phyloP scores from a whole-genome alignment of 2,888 invertebrate genomes.

The Thelaira solivaga region DNA sequence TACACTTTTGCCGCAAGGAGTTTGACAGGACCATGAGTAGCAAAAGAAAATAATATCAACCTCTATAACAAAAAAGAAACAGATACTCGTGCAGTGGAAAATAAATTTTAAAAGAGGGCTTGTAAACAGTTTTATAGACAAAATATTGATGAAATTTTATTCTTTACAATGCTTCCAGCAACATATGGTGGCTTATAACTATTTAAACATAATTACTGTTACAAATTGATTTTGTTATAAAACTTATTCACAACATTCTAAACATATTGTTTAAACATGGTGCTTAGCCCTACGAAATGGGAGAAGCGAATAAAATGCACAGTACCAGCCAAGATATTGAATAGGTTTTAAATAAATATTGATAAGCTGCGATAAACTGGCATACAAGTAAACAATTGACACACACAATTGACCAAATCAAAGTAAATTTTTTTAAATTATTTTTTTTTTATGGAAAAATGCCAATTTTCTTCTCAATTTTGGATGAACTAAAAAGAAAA shows the following conservation, averaged over 20 bases:
- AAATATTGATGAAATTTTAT: constrained; percentile 31
- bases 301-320: background rate
- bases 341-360: background rate
- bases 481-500: no score
- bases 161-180: constrained; percentile 50
- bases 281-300: background rate
- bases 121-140: constrained; percentile 1
- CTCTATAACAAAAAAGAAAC: background rate
- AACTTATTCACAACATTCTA: constrained; percentile 10
- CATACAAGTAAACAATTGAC: no score
- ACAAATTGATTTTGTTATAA: constrained; percentile 58
- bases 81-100: background rate
- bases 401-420: no score
- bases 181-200: constrained; percentile 58
- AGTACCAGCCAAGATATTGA: background rate
- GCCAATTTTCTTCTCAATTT: no score
- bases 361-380: no score
- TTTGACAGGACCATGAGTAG: constrained; percentile 13
- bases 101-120: constrained; percentile 10
- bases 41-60: background rate
- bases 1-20: constrained; percentile 51
- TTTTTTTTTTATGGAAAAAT: no score
- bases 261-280: background rate
- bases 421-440: no score
- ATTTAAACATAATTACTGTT: constrained; percentile 59